Evolutionary conservation across 2,113 vertebrate species (phyloP), one percentile per base, ranked within the genome.

Genomic region (Microcebus lehilahytsara): DNA sequence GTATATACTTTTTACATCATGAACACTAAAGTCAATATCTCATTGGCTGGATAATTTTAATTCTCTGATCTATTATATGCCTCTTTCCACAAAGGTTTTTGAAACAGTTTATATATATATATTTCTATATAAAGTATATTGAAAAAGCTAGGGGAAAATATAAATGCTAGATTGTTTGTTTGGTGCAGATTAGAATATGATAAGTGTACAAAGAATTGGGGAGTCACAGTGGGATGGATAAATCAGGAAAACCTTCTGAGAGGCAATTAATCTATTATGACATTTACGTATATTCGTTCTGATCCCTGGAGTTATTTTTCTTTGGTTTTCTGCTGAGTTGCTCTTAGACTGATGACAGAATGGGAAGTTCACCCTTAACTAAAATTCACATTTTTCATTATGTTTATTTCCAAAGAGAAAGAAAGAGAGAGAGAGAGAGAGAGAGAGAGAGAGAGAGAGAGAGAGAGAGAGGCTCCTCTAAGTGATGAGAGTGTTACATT

Each of bases 1-100:
- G 1, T 95, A 62, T 67, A 46, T 71, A 34, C 6, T 79, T 95
- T 84, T 90, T 11, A 27, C 85, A 13, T 91, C 78, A 40, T 80
- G n/a, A 90, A 71, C 51, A 85, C 13, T 93, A 5, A 83, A 40
- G 32, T 67, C 56, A 92, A 32, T 56, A 46, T 81, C 5, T 89
- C 56, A 20, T 87, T 89, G 56, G 30, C 19, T 22, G 62, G 46
- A 51, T 90, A n/a, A 64, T 89, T 97, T 97, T 72, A 95, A 83
- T 71, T 85, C 4, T 56, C 27, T n/a, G 89, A 53, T 69, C n/a
- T 7, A 42, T 51, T 74, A 83, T 92, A 40, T 85, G 56, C 32
- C 79, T 49, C 6, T 49, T 71, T 93, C 17, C 42, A 71, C 17
- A 80, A 91, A 74, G 8, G 17, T 64, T 90, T 90, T 79, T 91